Conservation (phyloP, 2,888 invertebrate species). For the Chrysina gloriosa region DNA sequence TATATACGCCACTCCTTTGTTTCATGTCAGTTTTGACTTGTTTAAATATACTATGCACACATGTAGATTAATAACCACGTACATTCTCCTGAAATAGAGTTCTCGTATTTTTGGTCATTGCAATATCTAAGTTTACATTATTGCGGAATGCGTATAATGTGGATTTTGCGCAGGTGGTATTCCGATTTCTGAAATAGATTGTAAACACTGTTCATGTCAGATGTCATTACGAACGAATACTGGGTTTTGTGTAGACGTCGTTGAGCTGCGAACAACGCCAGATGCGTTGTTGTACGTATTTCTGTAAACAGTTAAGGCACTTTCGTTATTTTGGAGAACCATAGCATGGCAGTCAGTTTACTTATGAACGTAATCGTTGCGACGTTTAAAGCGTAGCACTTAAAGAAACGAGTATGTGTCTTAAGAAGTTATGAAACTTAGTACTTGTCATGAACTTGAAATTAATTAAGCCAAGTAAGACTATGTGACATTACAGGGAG, state of each 20-base stretch:
- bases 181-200: conserved; percentile 21
- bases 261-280: not conserved
- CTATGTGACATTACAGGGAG: too few relatives aligned
- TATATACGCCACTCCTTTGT: too few relatives aligned
- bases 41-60: too few relatives aligned
- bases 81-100: not conserved
- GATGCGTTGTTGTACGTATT: not conserved
- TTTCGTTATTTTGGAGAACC: not conserved
- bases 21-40: too few relatives aligned
- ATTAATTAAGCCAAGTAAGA: too few relatives aligned
- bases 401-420: not conserved
- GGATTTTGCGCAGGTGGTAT: conserved; percentile 26
- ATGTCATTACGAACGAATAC: not conserved
- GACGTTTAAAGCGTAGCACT: not conserved
- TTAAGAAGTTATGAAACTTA: not conserved
- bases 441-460: not conserved
- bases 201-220: conserved; percentile 30
- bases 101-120: not conserved
- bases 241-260: not conserved
- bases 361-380: not conserved
- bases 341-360: not conserved
- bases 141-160: not conserved
- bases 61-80: too few relatives aligned
- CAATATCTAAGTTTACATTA: not conserved
- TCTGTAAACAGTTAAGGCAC: not conserved